phyloP scores from a whole-genome alignment of 2,113 vertebrate genomes.

The Hiodon alosoides region DNA sequence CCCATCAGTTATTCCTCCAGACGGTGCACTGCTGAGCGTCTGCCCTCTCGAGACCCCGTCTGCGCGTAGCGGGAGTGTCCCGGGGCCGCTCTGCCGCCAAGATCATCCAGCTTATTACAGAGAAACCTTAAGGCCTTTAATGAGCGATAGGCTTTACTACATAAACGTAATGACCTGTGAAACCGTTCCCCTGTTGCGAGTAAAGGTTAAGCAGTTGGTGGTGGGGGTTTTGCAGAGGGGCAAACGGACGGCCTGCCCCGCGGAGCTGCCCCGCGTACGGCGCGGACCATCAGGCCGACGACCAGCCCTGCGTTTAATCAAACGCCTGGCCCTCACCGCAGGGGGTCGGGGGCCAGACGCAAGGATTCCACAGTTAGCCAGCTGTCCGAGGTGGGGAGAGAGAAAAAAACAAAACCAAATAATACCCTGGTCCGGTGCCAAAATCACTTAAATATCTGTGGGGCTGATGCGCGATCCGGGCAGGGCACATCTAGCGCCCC shows the following conservation, averaged over 20 bases:
- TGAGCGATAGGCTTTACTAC: conserved; percentile 65
- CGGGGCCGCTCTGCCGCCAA: conserved; percentile 4
- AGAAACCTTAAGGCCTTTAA: conserved; percentile 52
- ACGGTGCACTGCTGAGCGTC: background rate
- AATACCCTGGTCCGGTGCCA: conserved; percentile 38
- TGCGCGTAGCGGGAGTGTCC: background rate
- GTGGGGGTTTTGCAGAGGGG: conserved; percentile 37
- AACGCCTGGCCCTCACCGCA: conserved; percentile 31
- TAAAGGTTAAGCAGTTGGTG: conserved; percentile 63
- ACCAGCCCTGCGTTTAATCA: conserved; percentile 43
- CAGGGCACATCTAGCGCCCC: conserved; percentile 19
- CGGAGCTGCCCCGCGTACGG: background rate
- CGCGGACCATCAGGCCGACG: background rate
- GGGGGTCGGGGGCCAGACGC: conserved; percentile 33
- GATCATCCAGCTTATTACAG: conserved; percentile 33
- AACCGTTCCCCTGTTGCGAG: conserved; percentile 52
- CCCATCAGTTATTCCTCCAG: background rate
- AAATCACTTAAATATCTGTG: conserved; percentile 36
- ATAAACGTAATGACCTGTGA: conserved; percentile 72
- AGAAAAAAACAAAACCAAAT: conserved; percentile 40
- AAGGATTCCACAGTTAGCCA: conserved; percentile 46
- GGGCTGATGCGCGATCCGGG: conserved; percentile 8
- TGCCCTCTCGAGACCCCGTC: background rate
- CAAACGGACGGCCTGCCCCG: background rate
- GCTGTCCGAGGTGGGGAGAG: conserved; percentile 39